Evolutionary conservation across 2,888 invertebrate species (phyloP), one percentile per base, ranked within the genome.

Genomic region (Spisula solida): DNA sequence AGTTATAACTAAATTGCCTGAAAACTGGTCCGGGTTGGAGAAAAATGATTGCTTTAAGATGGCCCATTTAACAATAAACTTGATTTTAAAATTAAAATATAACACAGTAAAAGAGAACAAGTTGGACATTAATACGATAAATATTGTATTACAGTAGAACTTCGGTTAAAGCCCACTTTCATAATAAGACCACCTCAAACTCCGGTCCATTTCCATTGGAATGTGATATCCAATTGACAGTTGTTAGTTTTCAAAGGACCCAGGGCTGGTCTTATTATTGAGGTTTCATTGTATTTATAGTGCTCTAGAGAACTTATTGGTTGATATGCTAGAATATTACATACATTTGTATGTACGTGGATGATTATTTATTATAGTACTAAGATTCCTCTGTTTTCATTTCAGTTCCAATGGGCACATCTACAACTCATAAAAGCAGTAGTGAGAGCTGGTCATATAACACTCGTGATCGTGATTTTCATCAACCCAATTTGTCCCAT

Each of bases 391-490:
- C 25, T 56, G 8, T 82, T 56, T 82, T 60, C 29, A 4, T 90
- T 92, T 31, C 89, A 92, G 92, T 92, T 66, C 92, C 92, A 51
- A 89, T 92, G 85, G 91, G 91, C 51, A 88, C 87, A 41, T 83
- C 88, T 16, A 89, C 90, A 14, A 88, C 89, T 1, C 90, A 90
- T 18, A 91, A 90, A 80, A 86, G 34, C 29, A 91, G 91, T 81
- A 91, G 88, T 84, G 92, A 92, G 78, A 92, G 89, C 81, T 92
- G 92, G 92, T 89, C 90, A n/a, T 92, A 92, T 84, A 90, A 88
- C 48, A 91, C 87, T 70, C 88, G 91, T 66, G 91, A 90, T 51
- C 88, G 87, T 10, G 88, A 90, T 47, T 48, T 86, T 31, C 80
- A 91, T 34, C 88, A 88, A 47, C 92, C 90, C 29, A 89, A 85